These are phyloP conservation scores for Indicator maculatus DNA, from an alignment of 2,113 vertebrate genomes.

Conservation along the genomic window DNA sequence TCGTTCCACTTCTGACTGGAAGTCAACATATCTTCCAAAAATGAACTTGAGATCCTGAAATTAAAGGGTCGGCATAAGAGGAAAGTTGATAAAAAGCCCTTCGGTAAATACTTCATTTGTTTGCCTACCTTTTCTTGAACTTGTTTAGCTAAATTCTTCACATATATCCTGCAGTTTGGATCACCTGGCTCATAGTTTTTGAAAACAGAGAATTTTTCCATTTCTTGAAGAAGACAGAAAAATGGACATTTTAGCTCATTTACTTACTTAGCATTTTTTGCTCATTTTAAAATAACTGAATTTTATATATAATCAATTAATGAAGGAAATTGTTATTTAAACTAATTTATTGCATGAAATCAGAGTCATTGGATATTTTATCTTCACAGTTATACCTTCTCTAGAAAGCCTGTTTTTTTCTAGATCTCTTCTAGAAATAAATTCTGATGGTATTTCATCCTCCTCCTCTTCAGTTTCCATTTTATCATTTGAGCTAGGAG, in stretches of 20 bases:
- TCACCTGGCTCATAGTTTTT: constrained; percentile 95
- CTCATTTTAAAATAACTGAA: neutral
- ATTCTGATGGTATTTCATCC: constrained; percentile 84
- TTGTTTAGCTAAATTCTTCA: constrained; percentile 96
- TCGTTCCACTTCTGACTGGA: constrained; percentile 87
- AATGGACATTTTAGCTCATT: neutral
- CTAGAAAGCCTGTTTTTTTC: constrained; percentile 89
- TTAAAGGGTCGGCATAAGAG: constrained; percentile 2
- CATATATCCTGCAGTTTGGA: constrained; percentile 95
- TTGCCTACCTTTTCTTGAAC: constrained; percentile 91
- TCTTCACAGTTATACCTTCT: constrained; percentile 81
- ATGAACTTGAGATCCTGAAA: constrained; percentile 95
- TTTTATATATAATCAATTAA: neutral
- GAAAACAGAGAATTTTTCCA: constrained; percentile 92
- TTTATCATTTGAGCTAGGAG: constrained; percentile 72
- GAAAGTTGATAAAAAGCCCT: neutral
- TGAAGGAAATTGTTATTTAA: neutral
- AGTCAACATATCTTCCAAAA: constrained; percentile 93
- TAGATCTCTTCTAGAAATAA: constrained; percentile 91
- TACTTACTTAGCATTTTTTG: neutral
- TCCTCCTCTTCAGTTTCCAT: constrained; percentile 83
- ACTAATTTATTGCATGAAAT: neutral
- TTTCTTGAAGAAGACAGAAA: constrained; percentile 82
- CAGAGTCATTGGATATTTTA: neutral
- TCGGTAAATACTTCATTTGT: neutral